A percentile compares a stretch with the other conserved stretches of the same genome.
Conservation (phyloP, 2,888 invertebrate genomes). For the Orthosia incerta region DNA sequence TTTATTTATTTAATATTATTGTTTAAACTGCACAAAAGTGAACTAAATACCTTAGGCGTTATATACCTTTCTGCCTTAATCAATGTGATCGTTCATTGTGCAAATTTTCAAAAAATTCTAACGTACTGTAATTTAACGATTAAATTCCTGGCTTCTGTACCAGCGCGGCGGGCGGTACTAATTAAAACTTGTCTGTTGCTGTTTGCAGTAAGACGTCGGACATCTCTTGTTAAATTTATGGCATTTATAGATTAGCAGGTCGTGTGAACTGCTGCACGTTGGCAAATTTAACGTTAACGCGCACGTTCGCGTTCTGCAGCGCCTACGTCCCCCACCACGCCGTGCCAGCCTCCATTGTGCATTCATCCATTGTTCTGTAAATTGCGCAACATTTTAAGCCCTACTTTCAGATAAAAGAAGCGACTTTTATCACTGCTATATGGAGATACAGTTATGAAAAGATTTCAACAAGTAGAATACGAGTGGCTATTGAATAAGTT, state of each 20-base stretch:
- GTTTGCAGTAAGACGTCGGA: constrained; percentile 71
- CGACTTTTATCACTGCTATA: constrained; percentile 32
- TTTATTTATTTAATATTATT: neutral
- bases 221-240: constrained; percentile 68
- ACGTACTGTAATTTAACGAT: constrained; percentile 14
- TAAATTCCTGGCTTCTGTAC: constrained; percentile 33
- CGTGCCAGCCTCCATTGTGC: constrained; percentile 54
- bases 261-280: constrained; percentile 47
- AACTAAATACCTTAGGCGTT: neutral
- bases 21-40: neutral
- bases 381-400: constrained; percentile 55
- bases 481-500: constrained; percentile 22
- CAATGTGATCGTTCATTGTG: neutral
- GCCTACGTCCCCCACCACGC: constrained; percentile 24
- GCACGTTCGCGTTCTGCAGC: constrained; percentile 27
- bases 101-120: neutral
- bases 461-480: constrained; percentile 20
- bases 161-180: constrained; percentile 60
- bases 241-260: constrained; percentile 63
- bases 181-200: constrained; percentile 69
- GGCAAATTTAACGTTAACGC: constrained; percentile 13
- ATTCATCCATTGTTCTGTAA: constrained; percentile 54
- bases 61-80: neutral
- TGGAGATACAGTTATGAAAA: constrained; percentile 43
- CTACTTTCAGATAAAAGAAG: constrained; percentile 50